Base-by-base conservation (phyloP, 2,888 invertebrate genomes). In the Orchestes rusci region DNA sequence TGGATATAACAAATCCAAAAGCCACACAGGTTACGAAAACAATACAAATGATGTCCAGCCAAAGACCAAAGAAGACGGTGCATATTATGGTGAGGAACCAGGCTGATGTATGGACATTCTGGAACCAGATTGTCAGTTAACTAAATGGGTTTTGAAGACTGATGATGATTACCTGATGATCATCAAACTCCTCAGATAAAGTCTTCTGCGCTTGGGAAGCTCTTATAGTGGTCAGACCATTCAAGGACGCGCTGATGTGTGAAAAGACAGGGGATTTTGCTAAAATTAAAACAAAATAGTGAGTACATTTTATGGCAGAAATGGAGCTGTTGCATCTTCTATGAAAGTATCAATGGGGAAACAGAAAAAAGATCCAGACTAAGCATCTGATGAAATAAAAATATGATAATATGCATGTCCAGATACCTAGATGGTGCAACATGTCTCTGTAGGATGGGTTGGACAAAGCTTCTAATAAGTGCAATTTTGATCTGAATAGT, bases 41-140 rank as follows among this genome's bases (percentile, higher is more conserved):
- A 2, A 77, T 71, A 3, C 77, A 79, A 13, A 80, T 71, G 10
- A 77, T 61, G 57, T 80, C 79, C 49, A 82, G 61, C 76, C 79
- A 80, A 17, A 82, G 69, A 0, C 79, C 76, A 61, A 81, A 82
- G 1, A 77, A 73, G 2, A 74, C 73, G 49, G 77, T 75, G n/a
- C 76, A 71, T 4, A 75, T 69, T 10, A 81, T 65, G 2, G 75
- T 74, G 36, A 81, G 60, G 56, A 60, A 79, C 74, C 78, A 79
- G 10, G 80, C 75, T 3, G 77, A 74, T 0, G 80, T 80, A 56
- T 82, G 81, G 1, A 75, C 52, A 48, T 62, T 59, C 57, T 61
- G 19, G 45, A 55, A 55, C n/a, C 27, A 38, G 16, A 15, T 23
- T n/a, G n/a, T n/a, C n/a, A n/a, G n/a, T n/a, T n/a, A n/a, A n/a